These are phyloP conservation scores for Rhinatrema bivittatum DNA, from an alignment of 2,797 vertebrate genomes.

Conservation along the genomic window DNA sequence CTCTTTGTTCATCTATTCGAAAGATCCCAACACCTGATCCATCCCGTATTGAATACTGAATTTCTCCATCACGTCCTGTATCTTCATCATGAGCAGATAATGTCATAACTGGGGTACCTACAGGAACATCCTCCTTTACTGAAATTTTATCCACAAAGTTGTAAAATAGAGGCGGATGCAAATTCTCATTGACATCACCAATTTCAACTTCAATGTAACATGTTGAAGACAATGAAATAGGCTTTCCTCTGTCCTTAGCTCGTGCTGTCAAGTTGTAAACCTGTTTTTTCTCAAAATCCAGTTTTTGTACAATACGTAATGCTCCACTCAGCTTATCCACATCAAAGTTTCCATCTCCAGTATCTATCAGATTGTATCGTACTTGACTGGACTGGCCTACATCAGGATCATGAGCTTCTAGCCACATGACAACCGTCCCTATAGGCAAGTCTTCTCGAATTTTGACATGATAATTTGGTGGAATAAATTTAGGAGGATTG, in stretches of 20 bases:
- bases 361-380: slow-evolving; percentile 83
- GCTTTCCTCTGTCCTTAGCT: slow-evolving; percentile 93
- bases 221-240: slow-evolving; percentile 79
- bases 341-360: slow-evolving; percentile 83
- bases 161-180: slow-evolving; percentile 76
- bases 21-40: slow-evolving; percentile 93
- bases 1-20: slow-evolving; percentile 87
- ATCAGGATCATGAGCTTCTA: slow-evolving; percentile 90
- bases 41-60: slow-evolving; percentile 88
- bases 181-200: slow-evolving; percentile 93
- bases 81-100: slow-evolving; percentile 88
- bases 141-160: slow-evolving; percentile 83
- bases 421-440: slow-evolving; percentile 85
- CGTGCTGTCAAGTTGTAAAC: slow-evolving; percentile 86
- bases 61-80: slow-evolving; percentile 77
- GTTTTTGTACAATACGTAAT: slow-evolving; percentile 75
- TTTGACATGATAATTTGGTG: slow-evolving; percentile 82
- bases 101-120: slow-evolving; percentile 83
- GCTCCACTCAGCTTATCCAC: slow-evolving; percentile 94
- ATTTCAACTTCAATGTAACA: slow-evolving; percentile 89
- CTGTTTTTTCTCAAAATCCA: slow-evolving; percentile 91
- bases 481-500: slow-evolving; percentile 87
- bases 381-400: slow-evolving; percentile 84
- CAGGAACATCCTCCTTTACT: slow-evolving; percentile 80
- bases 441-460: slow-evolving; percentile 90